Conservation (phyloP, 2,888 invertebrate genomes). For the Orthosia gracilis region DNA sequence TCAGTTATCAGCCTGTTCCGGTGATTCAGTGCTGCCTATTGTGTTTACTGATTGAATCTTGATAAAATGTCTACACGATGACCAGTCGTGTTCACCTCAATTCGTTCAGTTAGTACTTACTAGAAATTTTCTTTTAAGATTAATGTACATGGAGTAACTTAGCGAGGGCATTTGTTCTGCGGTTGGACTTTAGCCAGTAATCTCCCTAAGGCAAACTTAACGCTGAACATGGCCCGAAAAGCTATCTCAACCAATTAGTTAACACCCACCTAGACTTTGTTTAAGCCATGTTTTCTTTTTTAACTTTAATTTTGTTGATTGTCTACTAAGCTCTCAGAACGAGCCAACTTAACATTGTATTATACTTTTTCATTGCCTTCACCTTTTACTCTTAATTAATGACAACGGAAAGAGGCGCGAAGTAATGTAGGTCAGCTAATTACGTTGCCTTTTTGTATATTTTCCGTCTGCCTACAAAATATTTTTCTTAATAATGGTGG, state of each 20-base stretch:
- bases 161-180: constrained; percentile 67
- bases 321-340: constrained; percentile 6
- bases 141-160: constrained; percentile 27
- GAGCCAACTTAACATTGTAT: constrained; percentile 20
- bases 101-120: constrained; percentile 8
- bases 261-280: constrained; percentile 28
- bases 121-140: constrained; percentile 35
- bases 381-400: constrained; percentile 54
- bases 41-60: constrained; percentile 57
- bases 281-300: constrained; percentile 22
- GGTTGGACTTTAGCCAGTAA: constrained; percentile 76
- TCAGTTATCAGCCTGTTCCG: constrained; percentile 59
- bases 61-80: constrained; percentile 61
- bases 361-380: constrained; percentile 36
- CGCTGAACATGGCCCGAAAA: constrained; percentile 65
- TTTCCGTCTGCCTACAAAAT: constrained; percentile 23
- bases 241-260: constrained; percentile 41
- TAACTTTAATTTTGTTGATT: constrained; percentile 21
- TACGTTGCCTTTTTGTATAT: constrained; percentile 46
- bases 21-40: constrained; percentile 61
- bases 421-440: constrained; percentile 60
- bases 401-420: constrained; percentile 36
- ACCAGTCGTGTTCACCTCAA: constrained; percentile 34
- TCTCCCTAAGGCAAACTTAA: constrained; percentile 74
- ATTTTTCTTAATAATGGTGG: constrained; percentile 25